Conservation (phyloP, 2,113 vertebrate genomes). For the Chloebia gouldiae region DNA sequence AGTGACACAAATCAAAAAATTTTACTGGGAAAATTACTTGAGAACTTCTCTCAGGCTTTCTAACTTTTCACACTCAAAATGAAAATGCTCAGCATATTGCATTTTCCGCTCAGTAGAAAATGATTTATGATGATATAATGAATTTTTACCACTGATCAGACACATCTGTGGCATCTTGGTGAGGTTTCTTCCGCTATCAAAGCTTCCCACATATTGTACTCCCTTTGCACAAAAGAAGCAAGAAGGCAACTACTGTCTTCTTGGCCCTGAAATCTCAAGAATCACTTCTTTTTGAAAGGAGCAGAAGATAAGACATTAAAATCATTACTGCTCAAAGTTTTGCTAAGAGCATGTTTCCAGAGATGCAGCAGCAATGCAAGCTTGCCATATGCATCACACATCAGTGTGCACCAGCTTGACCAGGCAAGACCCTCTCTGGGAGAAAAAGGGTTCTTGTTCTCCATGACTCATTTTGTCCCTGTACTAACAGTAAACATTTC, state of each 20-base stretch:
- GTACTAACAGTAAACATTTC: background rate
- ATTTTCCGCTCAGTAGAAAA: background rate
- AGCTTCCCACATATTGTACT: background rate
- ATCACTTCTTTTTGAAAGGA: background rate
- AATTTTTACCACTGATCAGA: background rate
- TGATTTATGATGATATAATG: background rate
- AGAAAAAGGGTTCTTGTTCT: background rate
- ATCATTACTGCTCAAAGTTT: background rate
- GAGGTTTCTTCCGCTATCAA: background rate
- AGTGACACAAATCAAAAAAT: background rate
- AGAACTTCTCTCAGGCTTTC: background rate
- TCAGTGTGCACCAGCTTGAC: background rate
- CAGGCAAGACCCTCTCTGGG: background rate
- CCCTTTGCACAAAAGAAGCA: background rate
- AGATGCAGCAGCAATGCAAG: background rate
- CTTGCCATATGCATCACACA: background rate
- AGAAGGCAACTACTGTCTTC: background rate
- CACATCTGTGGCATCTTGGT: background rate
- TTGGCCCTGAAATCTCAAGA: background rate
- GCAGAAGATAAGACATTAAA: background rate
- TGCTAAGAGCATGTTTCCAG: background rate
- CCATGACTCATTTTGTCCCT: background rate
- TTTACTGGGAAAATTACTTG: background rate
- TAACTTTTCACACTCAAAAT: background rate
- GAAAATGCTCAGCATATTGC: background rate